Base-by-base conservation (phyloP, 2,888 invertebrate species). In the Oscheius sp. region DNA sequence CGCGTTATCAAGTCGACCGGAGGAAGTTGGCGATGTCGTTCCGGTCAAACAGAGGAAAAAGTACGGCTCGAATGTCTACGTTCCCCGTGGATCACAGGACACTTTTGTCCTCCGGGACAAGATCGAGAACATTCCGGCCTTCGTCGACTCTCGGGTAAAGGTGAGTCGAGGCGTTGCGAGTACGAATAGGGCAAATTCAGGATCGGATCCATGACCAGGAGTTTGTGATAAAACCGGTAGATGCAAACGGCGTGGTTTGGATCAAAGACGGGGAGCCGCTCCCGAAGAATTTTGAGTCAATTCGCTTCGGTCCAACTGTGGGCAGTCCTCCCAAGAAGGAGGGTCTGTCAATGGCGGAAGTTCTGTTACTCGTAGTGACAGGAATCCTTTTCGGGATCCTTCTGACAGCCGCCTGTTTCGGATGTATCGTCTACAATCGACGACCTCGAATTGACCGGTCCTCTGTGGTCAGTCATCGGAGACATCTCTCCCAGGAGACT, bases 1-100 rank as follows among this genome's bases (percentile, higher is more conserved):
- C 5, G 71, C 71, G 13, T 33, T 72, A 4, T 72, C 71, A 10
- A 72, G 71, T 62, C 60, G 71, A 32, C 71, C 71, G 10, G 71
- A 72, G n/a, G 71, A 72, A 21, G 60, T 60, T 32, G 71, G 71
- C 29, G 71, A 59, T 21, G 33, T 72, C 32, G 71, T 72, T 33
- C 60, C 47, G 9, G 71, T 72, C 51, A 72, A 72, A 48, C 48
- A 37, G n/a, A 29, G 71, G 10, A 72, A 51, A 35, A 72, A 72
- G 33, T 72, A 72, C 29, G 71, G 71, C 11, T 47, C 29, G 11
- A 72, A 72, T 21, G 71, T 72, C n/a, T 72, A 48, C 32, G 71
- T 62, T 3, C 71, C 71, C 5, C 60, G 71, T 37, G 71, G 71
- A 29, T 72, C 71, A 11, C 62, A 59, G 35, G 71, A 72, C 29